phyloP scores from a whole-genome alignment of 64 coral and sea anemone species.

The Anthopleura sola region DNA sequence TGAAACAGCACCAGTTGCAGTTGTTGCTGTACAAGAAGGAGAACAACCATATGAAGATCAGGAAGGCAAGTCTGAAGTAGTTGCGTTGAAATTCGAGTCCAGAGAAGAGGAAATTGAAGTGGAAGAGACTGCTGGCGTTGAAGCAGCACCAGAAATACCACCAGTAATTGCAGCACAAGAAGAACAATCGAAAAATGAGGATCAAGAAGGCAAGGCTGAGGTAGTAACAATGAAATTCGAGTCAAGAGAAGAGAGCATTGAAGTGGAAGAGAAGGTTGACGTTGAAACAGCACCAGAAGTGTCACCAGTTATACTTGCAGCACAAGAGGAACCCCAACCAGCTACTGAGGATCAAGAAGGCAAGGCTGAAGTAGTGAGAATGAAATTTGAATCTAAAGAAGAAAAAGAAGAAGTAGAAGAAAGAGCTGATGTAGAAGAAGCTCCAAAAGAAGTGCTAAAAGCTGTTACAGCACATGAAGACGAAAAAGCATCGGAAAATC shows the following conservation, averaged over 20 bases:
- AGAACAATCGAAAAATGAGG: no score
- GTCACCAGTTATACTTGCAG: no score
- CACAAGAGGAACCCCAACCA: no score
- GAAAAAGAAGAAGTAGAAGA: background rate
- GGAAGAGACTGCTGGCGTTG: background rate
- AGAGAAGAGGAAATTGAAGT: background rate
- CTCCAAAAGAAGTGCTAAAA: background rate
- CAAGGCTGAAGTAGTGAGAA: background rate
- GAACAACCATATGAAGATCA: background rate
- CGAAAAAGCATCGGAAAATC: background rate
- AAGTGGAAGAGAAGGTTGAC: background rate
- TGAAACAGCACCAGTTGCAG: background rate
- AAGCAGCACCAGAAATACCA: background rate
- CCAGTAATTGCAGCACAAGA: background rate
- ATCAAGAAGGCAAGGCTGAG: background rate
- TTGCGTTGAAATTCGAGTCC: background rate
- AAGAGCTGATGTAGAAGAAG: background rate
- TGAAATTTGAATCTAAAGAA: background rate
- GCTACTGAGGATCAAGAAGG: background rate
- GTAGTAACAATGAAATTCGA: background rate
- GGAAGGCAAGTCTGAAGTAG: background rate
- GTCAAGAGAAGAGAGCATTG: background rate
- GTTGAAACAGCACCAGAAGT: background rate
- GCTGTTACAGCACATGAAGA: background rate
- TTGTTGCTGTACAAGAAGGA: background rate